Percentiles rank a stretch among this genome's conserved stretches.
These are phyloP conservation scores for Sigmodon hispidus DNA, from an alignment of 2,113 vertebrate species.

Conservation along the genomic window DNA sequence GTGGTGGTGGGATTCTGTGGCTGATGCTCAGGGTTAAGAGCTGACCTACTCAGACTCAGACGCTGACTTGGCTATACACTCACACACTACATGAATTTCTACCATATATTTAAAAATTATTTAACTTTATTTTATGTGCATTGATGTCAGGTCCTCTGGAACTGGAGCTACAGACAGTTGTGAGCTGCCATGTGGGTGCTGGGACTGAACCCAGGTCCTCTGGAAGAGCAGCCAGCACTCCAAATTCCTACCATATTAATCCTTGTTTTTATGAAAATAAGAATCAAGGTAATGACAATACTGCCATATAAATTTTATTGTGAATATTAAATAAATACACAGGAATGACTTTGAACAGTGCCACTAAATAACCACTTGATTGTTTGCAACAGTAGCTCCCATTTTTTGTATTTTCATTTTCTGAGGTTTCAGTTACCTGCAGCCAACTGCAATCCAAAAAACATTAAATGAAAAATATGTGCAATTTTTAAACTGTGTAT, in stretches of 20 bases:
- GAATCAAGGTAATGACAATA: neutral
- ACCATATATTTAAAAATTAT: too few relatives aligned
- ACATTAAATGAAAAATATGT: neutral
- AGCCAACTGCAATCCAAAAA: neutral
- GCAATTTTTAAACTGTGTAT: neutral
- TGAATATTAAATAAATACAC: neutral
- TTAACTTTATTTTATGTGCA: too few relatives aligned
- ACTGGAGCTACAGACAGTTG: too few relatives aligned
- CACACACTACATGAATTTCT: neutral
- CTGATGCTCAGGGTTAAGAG: neutral
- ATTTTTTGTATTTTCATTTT: neutral
- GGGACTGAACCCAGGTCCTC: too few relatives aligned
- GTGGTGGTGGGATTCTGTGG: rapidly evolving
- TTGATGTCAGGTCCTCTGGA: too few relatives aligned
- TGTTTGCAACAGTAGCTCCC: rapidly evolving
- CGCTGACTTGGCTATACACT: neutral
- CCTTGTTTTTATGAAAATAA: neutral
- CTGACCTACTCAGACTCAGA: neutral
- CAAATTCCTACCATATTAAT: rapidly evolving
- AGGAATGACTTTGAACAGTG: neutral
- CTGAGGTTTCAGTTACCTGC: neutral
- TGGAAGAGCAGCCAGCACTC: too few relatives aligned
- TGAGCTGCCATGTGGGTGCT: too few relatives aligned
- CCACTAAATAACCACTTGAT: neutral
- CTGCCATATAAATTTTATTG: neutral